phyloP scores from a whole-genome alignment of 2,888 invertebrate species.

The Philhelius pedissequus region DNA sequence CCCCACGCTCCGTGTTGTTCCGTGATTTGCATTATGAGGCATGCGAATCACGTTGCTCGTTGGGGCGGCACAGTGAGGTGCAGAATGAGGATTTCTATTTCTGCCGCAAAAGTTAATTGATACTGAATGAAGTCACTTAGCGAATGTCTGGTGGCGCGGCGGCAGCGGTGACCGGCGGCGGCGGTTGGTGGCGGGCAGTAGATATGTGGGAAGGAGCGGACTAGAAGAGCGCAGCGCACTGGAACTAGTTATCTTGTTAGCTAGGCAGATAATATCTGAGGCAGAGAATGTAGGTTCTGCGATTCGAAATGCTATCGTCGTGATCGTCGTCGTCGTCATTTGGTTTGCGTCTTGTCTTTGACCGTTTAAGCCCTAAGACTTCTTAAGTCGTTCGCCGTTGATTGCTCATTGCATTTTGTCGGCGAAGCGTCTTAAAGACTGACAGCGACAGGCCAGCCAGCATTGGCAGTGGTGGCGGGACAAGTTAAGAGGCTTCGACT shows the following conservation, averaged over 20 bases:
- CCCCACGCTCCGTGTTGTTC: constrained; percentile 10
- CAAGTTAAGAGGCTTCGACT: constrained; percentile 9
- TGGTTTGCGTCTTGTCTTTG: constrained; percentile 29
- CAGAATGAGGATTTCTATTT: constrained; percentile 52
- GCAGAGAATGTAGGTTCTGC: constrained; percentile 29
- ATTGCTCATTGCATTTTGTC: constrained; percentile 66
- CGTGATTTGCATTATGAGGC: constrained; percentile 39
- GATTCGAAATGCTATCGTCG: constrained; percentile 28
- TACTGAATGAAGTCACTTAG: constrained; percentile 78
- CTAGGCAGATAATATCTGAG: constrained; percentile 30
- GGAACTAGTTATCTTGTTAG: constrained; percentile 57
- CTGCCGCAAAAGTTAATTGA: constrained; percentile 75
- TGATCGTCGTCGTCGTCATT: constrained; percentile 7
- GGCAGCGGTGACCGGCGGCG: too few species aligned
- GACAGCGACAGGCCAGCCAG: constrained; percentile 48
- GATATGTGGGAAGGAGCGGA: constrained; percentile 47
- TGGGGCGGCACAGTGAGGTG: background rate
- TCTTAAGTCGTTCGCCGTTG: constrained; percentile 63
- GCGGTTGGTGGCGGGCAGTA: constrained; percentile 69
- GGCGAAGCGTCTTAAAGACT: constrained; percentile 58
- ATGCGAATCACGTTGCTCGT: background rate
- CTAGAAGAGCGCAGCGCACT: constrained; percentile 53
- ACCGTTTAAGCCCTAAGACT: constrained; percentile 59
- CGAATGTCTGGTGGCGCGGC: constrained; percentile 70
- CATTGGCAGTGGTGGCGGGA: background rate